Percentiles rank a stretch among this genome's conserved stretches.
phyloP scores from a whole-genome alignment of 2,888 invertebrate species.

The Mechanitis messenoides region DNA sequence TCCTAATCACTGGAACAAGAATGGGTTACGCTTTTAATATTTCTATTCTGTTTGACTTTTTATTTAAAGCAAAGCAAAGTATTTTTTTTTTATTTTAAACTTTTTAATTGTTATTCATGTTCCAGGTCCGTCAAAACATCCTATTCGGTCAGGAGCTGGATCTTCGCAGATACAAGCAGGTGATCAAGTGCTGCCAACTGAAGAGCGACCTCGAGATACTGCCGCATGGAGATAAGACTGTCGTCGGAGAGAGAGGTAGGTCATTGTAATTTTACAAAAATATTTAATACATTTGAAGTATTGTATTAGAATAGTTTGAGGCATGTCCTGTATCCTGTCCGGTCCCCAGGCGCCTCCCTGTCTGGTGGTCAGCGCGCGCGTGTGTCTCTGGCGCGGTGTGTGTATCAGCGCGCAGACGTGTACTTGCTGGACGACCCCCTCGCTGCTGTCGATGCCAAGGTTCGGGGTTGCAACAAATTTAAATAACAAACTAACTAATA shows the following conservation, averaged over 20 bases:
- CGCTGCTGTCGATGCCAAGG: slow-evolving; percentile 80
- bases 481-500: neutral
- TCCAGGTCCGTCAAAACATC: slow-evolving; percentile 84
- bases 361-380: slow-evolving; percentile 83
- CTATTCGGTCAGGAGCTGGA: slow-evolving; percentile 81
- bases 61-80: too few species aligned
- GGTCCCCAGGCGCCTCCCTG: slow-evolving; percentile 71
- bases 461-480: slow-evolving; percentile 33
- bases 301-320: neutral
- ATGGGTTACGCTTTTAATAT: too few species aligned
- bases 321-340: neutral
- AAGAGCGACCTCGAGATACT: slow-evolving; percentile 79
- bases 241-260: slow-evolving; percentile 81
- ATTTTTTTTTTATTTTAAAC: too few species aligned
- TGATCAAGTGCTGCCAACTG: slow-evolving; percentile 76
- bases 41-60: too few species aligned
- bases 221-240: slow-evolving; percentile 79
- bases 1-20: too few species aligned
- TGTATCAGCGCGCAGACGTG: slow-evolving; percentile 79
- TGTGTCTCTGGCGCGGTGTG: slow-evolving; percentile 70
- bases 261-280: neutral
- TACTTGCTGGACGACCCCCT: slow-evolving; percentile 79
- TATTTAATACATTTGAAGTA: too few species aligned
- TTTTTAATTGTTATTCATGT: neutral
- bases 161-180: slow-evolving; percentile 71